phyloP scores from a whole-genome alignment of 2,888 invertebrate species.

The Melipona beecheii region DNA sequence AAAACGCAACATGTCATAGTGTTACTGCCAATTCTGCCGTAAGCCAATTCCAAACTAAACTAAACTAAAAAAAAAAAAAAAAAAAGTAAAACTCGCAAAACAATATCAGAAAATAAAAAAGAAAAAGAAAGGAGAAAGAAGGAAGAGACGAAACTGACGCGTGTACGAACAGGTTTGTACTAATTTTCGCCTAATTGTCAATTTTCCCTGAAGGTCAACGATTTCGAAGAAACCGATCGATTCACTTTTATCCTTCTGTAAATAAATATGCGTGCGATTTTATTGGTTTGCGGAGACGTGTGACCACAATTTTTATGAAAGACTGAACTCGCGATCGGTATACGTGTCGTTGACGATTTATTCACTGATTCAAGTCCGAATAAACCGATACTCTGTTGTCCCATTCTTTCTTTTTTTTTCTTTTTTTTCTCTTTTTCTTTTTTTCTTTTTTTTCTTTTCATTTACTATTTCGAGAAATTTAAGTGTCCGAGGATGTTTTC shows the following conservation, averaged over 20 bases:
- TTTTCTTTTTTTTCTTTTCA: not conserved
- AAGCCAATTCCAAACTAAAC: conserved; percentile 13
- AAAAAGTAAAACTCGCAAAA: conserved; percentile 13
- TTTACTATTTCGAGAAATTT: not conserved
- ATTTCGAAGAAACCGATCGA: conserved; percentile 35
- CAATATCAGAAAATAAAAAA: not conserved
- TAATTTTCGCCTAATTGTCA: conserved; percentile 61
- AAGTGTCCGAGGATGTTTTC: conserved; percentile 27
- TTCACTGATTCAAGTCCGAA: conserved; percentile 22
- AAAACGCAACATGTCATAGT: conserved; percentile 12
- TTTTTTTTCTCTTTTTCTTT: not conserved
- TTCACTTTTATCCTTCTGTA: conserved; percentile 50
- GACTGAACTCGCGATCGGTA: conserved; percentile 58
- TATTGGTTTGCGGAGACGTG: conserved; percentile 37
- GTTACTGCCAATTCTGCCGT: conserved; percentile 43
- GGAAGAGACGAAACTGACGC: conserved; percentile 16
- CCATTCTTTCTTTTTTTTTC: conserved; percentile 22
- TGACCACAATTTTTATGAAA: conserved; percentile 50
- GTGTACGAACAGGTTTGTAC: conserved; percentile 30
- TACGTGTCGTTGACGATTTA: conserved; percentile 21
- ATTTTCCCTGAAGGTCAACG: conserved; percentile 53
- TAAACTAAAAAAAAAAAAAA: not conserved
- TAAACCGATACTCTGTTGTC: conserved; percentile 29
- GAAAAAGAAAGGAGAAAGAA: not conserved
- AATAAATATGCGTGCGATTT: conserved; percentile 54